Evolutionary conservation across 2,888 invertebrate genomes (phyloP), one percentile per base, ranked within the genome.

Genomic region (Microctonus aethiopoides): DNA sequence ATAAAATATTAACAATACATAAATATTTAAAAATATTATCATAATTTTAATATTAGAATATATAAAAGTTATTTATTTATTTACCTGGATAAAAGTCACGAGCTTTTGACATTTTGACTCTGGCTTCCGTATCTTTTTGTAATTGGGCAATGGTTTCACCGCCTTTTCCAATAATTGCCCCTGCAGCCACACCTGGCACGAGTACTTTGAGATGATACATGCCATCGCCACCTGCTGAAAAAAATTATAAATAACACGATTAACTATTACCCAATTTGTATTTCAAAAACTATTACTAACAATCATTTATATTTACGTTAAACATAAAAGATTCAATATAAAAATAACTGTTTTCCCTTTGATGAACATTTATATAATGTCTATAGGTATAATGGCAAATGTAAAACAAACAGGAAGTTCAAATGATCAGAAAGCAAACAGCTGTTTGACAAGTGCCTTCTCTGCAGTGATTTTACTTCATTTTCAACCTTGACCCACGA

Each of bases 61-160:
- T 3, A n/a, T 20, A 7, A 7, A 20, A 5, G 16, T 16, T 46
- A 7, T 16, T 3, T 46, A 5, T n/a, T 16, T 20, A 16, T 64
- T 89, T 88, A 98, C 98, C 98, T 89, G 98, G 99, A 90, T 98
- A 99, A 87, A 96, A 98, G 87, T 99, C 99, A 85, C 97, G 97
- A 67, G 97, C 96, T 89, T 98, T 99, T 83, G 98, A 99, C 98
- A 99, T 99, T 91, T 99, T 99, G 80, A 99, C 96, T 82, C 97
- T 92, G 80, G 98, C 98, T 80, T 97, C 97, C 66, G 97, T 95
- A 87, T 99, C 98, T 88, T 97, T 97, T 88, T 99, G 98, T 83
- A 99, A 90, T 86, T 97, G 96, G 81, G 98, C 97, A 88, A 99
- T 99, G 71, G 98, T 97, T 88, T 99, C 99, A 78, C 99, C 99